Evolutionary conservation across 2,888 invertebrate genomes (phyloP).

Genomic region (Rugalucina vietnamica): DNA sequence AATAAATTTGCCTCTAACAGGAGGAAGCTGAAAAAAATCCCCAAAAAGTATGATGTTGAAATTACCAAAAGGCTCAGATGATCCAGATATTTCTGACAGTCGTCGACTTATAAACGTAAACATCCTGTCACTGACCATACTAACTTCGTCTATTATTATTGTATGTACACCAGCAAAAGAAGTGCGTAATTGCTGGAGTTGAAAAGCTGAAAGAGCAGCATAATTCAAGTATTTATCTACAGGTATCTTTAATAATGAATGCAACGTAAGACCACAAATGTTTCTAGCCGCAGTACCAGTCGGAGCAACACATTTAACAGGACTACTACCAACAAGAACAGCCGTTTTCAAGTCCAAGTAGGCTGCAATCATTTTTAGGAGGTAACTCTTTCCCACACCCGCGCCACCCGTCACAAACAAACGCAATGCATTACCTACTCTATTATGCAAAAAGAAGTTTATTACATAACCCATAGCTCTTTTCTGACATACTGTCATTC

Average conservation of each 20-base stretch:
- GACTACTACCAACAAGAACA: conserved; percentile 13
- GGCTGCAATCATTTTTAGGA: conserved; percentile 25
- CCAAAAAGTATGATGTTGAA: conserved; percentile 49
- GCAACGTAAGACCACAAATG: conserved; percentile 54
- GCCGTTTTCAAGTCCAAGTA: conserved; percentile 26
- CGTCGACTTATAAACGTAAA: conserved; percentile 47
- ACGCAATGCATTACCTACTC: neutral
- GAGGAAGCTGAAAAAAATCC: conserved; percentile 48
- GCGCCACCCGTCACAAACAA: conserved; percentile 44
- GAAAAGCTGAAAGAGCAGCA: conserved; percentile 16
- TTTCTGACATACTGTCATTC: no score
- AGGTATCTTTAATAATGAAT: conserved; percentile 54
- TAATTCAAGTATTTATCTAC: conserved; percentile 37
- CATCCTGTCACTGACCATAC: conserved; percentile 56
- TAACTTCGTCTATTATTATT: conserved; percentile 54
- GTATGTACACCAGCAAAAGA: conserved; percentile 46
- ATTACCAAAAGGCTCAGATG: conserved; percentile 40
- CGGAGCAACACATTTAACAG: conserved; percentile 56
- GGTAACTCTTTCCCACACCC: conserved; percentile 42
- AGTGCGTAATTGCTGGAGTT: conserved; percentile 16
- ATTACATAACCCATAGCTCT: no score
- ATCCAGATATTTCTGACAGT: conserved; percentile 27
- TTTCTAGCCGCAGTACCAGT: conserved; percentile 61
- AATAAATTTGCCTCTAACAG: conserved; percentile 24
- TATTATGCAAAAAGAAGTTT: neutral